These are phyloP conservation scores for Toxotes lorentzi DNA, from an alignment of 2,797 vertebrate species.

Conservation along the genomic window DNA sequence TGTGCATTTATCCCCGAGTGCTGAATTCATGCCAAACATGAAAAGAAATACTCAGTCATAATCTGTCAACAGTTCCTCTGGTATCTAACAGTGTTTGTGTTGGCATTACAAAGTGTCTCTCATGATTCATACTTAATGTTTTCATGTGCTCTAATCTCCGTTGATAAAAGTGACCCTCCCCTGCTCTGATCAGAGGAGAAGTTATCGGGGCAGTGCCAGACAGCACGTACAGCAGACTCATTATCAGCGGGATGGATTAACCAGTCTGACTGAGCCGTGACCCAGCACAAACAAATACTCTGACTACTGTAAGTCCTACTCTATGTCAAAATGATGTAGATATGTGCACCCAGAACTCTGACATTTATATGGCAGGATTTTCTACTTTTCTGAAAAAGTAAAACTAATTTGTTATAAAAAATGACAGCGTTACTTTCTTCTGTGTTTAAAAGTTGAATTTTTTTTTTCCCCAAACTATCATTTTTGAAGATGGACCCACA, in stretches of 20 bases:
- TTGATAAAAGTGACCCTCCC: slow-evolving; percentile 49
- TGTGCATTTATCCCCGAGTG: not conserved
- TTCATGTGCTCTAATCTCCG: slow-evolving; percentile 56
- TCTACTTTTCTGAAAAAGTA: not conserved
- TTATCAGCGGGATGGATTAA: slow-evolving; percentile 50
- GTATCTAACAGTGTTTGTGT: slow-evolving; percentile 38
- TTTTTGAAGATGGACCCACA: not conserved
- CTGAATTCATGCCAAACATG: slow-evolving; percentile 24
- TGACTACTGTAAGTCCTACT: not conserved
- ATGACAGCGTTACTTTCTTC: not conserved
- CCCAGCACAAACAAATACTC: slow-evolving; percentile 7
- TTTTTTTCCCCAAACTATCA: not conserved
- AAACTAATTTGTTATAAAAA: not conserved
- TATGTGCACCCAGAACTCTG: not conserved
- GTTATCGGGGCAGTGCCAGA: slow-evolving; percentile 45
- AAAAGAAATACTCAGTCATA: slow-evolving; percentile 40
- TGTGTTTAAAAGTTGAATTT: not conserved
- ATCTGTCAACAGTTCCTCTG: slow-evolving; percentile 21
- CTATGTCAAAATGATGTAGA: not conserved
- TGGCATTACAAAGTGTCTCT: slow-evolving; percentile 32
- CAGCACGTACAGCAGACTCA: slow-evolving; percentile 35
- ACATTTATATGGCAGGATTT: not conserved
- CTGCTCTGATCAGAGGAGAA: slow-evolving; percentile 41
- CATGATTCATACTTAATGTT: slow-evolving; percentile 43
- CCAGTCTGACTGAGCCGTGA: slow-evolving; percentile 24